phyloP scores from a whole-genome alignment of 2,888 invertebrate genomes.

The Anticlea derivata region DNA sequence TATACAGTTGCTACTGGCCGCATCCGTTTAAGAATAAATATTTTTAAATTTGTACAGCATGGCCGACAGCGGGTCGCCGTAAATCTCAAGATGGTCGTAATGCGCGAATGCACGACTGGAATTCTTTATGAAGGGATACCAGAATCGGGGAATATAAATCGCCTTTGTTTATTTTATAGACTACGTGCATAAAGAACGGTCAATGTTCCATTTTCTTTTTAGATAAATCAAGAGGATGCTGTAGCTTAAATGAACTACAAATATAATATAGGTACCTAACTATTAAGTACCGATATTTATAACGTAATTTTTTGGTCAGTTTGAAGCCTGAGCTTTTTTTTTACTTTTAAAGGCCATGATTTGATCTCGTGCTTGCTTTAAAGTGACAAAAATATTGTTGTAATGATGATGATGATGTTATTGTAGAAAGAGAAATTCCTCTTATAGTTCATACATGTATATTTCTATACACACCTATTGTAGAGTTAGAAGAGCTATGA shows the following conservation, averaged over 20 bases:
- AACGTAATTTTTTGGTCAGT: too few species aligned
- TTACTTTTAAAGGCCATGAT: too few species aligned
- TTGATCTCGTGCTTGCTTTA: too few species aligned
- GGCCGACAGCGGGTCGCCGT: slow-evolving; percentile 76
- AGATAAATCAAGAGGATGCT: slow-evolving; percentile 4
- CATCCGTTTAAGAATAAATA: slow-evolving; percentile 59
- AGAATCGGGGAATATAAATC: slow-evolving; percentile 60
- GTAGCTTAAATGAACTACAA: background rate
- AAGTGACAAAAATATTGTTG: too few species aligned
- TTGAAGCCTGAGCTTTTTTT: too few species aligned
- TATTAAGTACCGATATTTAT: too few species aligned
- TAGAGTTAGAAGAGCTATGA: too few species aligned
- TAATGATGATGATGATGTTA: too few species aligned
- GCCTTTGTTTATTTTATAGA: slow-evolving; percentile 49
- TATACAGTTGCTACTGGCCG: slow-evolving; percentile 36
- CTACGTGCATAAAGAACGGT: slow-evolving; percentile 35
- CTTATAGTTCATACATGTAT: too few species aligned
- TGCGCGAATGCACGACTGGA: slow-evolving; percentile 73
- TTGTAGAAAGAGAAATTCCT: too few species aligned
- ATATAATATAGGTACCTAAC: too few species aligned
- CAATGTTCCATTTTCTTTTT: slow-evolving; percentile 18
- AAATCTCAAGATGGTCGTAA: slow-evolving; percentile 80
- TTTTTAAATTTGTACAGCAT: slow-evolving; percentile 81
- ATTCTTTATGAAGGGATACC: slow-evolving; percentile 77
- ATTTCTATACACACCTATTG: too few species aligned